phyloP scores from a whole-genome alignment of 2,888 invertebrate species.

The Brachyopa scutellaris region DNA sequence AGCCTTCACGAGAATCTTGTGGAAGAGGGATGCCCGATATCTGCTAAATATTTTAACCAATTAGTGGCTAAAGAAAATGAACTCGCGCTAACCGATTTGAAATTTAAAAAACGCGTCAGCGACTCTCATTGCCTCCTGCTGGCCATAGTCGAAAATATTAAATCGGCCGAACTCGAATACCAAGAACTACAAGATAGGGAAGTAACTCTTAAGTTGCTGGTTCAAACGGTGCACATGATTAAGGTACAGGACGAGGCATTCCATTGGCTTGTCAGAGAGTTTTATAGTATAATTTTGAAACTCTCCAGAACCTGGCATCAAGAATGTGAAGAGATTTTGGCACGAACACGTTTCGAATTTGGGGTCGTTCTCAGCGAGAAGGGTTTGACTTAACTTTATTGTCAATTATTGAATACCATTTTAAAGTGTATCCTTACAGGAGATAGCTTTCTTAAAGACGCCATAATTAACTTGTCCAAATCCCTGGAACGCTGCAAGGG shows the following conservation, averaged over 20 bases:
- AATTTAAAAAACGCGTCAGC: slow-evolving; percentile 48
- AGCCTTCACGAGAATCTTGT: background rate
- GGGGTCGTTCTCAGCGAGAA: slow-evolving; percentile 35
- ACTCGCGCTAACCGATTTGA: slow-evolving; percentile 7
- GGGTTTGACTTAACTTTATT: too few relatives aligned
- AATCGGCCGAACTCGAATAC: slow-evolving; percentile 75
- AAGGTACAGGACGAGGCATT: slow-evolving; percentile 40
- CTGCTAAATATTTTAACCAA: slow-evolving; percentile 75
- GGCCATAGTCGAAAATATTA: slow-evolving; percentile 75
- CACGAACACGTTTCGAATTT: slow-evolving; percentile 44
- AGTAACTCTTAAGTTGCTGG: slow-evolving; percentile 74
- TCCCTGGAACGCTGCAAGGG: slow-evolving; percentile 29
- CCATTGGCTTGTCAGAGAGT: slow-evolving; percentile 51
- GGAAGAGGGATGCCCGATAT: slow-evolving; percentile 74
- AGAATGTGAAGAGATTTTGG: slow-evolving; percentile 11
- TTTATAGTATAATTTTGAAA: slow-evolving; percentile 33
- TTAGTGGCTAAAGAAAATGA: slow-evolving; percentile 76
- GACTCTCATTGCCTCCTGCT: slow-evolving; percentile 73
- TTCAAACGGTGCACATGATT: slow-evolving; percentile 74
- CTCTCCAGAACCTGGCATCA: slow-evolving; percentile 7
- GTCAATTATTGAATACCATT: background rate
- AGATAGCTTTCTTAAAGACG: slow-evolving; percentile 28
- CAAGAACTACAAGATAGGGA: slow-evolving; percentile 7
- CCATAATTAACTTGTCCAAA: slow-evolving; percentile 24
- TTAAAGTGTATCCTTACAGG: background rate